These are phyloP conservation scores for Menidia beryllina DNA, from an alignment of 2,113 vertebrate species.

Conservation along the genomic window DNA sequence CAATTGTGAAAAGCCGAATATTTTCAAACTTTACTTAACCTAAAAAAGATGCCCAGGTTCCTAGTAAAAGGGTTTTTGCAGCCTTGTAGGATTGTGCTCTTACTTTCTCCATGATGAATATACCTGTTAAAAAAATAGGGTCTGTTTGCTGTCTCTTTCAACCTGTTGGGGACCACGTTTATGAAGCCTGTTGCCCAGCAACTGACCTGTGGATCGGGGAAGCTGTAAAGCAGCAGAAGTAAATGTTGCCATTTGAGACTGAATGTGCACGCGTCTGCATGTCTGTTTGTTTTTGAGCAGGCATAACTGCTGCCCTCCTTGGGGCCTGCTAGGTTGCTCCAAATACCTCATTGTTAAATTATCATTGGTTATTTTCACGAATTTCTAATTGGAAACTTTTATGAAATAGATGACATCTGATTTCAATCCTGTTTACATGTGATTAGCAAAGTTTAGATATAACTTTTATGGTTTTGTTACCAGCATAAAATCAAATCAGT, in stretches of 20 bases:
- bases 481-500: no score
- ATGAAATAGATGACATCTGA: no score
- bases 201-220: constrained; percentile 58
- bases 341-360: constrained; percentile 19
- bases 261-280: constrained; percentile 25
- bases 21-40: background rate
- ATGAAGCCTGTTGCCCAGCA: constrained; percentile 72
- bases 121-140: constrained; percentile 34
- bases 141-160: constrained; percentile 54
- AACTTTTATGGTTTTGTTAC: no score
- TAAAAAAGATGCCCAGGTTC: background rate
- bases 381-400: background rate
- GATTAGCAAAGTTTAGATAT: constrained; percentile 3
- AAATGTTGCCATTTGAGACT: constrained; percentile 43
- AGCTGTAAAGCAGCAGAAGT: constrained; percentile 56
- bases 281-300: constrained; percentile 27
- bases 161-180: constrained; percentile 73
- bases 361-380: background rate
- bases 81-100: constrained; percentile 18
- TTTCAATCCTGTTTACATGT: background rate
- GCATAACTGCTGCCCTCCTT: constrained; percentile 57
- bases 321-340: constrained; percentile 45
- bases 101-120: constrained; percentile 41
- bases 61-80: background rate
- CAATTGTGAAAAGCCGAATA: background rate